phyloP scores from a whole-genome alignment of 2,797 vertebrate genomes.

The Falco cherrug region DNA sequence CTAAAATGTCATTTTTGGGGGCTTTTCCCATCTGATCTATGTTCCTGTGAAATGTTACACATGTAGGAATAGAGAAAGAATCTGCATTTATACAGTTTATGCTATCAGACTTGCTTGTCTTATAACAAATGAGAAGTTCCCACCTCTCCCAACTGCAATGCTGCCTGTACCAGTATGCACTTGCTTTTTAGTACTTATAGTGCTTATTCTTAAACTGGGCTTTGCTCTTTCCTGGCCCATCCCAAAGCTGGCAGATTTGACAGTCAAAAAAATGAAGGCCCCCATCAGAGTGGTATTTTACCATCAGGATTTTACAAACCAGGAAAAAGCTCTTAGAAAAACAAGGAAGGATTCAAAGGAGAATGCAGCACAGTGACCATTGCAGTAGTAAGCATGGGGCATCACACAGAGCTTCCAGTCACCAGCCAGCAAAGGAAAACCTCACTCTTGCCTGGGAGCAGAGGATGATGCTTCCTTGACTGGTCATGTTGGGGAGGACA shows the following conservation, averaged over 20 bases:
- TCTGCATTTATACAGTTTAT: background rate
- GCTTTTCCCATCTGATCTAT: background rate
- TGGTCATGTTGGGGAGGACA: background rate
- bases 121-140: background rate
- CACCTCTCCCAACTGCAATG: background rate
- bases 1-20: background rate
- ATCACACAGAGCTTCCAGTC: background rate
- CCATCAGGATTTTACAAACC: accelerated
- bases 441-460: background rate
- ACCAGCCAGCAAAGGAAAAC: background rate
- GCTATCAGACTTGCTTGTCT: background rate
- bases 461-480: accelerated
- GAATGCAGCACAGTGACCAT: background rate
- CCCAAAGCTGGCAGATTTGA: background rate
- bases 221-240: background rate
- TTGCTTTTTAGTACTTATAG: background rate
- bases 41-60: background rate
- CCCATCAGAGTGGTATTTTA: background rate
- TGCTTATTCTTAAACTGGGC: background rate
- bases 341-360: accelerated
- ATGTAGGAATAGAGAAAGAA: background rate
- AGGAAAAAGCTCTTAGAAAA: background rate
- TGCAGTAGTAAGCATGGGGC: background rate
- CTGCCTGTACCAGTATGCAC: accelerated
- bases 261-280: background rate